Evolutionary conservation across 2,888 invertebrate species (phyloP), one percentile per base, ranked within the genome.

Genomic region (Cosmopolites sordidus): DNA sequence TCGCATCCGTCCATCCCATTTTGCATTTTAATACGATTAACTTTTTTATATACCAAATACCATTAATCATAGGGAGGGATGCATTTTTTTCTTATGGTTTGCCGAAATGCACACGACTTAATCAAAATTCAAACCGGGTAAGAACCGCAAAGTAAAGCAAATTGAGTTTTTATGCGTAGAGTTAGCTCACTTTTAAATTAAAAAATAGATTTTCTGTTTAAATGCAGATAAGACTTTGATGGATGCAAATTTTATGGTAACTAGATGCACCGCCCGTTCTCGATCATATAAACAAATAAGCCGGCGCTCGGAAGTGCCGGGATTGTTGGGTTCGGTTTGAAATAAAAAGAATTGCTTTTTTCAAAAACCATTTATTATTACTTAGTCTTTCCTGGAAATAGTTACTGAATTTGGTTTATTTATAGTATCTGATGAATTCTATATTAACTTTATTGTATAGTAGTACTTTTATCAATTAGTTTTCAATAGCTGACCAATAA

Each of bases 241-340:
- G 30, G 55, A 58, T 58, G 58, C 55, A 58, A 58, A 58, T 58
- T 58, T 58, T 55, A 58, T 58, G 58, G 54, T 48, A 58, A 48
- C 3, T 22, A 22, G 12, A 33, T 33, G 33, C 33, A n/a, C n/a
- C 33, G 33, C 33, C 33, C n/a, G 33, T 12, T 11, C 12, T 33
- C 33, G 33, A 33, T 33, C 33, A 33, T 33, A 33, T 33, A 33
- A 33, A 33, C 33, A 33, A 33, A 33, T 33, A 33, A 33, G 33
- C 12, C 33, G n/a, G 22, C 22, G 22, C 8, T 8, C 22, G 22
- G 22, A 22, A 22, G 22, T 22, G 22, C 4, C 22, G 22, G 4
- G 4, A 22, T 22, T 22, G 22, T 22, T 22, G 22, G 22, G 3
- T 22, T 22, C 22, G 22, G 4, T 22, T 3, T 8, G 8, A 8